A percentile compares a stretch with the other conserved stretches of the same genome.
These are phyloP conservation scores for Cyclina sinensis DNA, from an alignment of 1,140 invertebrate genomes.

Conservation along the genomic window DNA sequence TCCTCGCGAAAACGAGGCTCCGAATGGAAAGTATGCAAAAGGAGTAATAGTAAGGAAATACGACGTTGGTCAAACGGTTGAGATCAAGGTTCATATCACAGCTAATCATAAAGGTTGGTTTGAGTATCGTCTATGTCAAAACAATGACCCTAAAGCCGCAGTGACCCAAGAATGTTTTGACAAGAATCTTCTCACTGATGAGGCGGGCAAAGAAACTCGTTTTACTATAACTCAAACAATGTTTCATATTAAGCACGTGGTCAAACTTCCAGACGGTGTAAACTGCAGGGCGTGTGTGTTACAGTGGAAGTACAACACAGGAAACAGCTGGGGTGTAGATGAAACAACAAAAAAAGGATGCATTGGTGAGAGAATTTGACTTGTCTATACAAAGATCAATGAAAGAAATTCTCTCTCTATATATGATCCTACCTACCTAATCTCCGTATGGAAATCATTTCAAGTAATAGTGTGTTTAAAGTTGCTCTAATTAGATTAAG, in stretches of 20 bases:
- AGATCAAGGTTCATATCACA: constrained; percentile 66
- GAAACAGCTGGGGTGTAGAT: constrained; percentile 76
- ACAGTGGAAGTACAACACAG: constrained; percentile 94
- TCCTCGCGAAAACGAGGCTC: constrained; percentile 93
- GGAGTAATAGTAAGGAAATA: constrained; percentile 63
- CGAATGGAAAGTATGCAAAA: constrained; percentile 83
- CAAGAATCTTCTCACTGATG: constrained; percentile 84
- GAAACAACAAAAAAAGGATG: constrained; percentile 33
- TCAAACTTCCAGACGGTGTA: constrained; percentile 91
- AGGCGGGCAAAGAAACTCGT: constrained; percentile 86
- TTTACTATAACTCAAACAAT: constrained; percentile 48
- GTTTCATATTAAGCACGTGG: constrained; percentile 20
- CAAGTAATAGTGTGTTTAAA: no score
- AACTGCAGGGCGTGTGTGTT: constrained; percentile 95
- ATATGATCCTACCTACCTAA: no score
- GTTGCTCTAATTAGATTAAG: no score
- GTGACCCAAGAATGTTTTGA: constrained; percentile 73
- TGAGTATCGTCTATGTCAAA: constrained; percentile 72
- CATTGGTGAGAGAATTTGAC: constrained; percentile 47
- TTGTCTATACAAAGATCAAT: no score
- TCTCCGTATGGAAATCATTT: no score
- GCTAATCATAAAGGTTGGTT: constrained; percentile 73
- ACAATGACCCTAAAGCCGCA: constrained; percentile 81
- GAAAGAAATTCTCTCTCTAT: no score
- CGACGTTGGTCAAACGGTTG: constrained; percentile 79